These are phyloP conservation scores for Phallusia fumigata DNA, from an alignment of 23 tunicate species.

Conservation along the genomic window DNA sequence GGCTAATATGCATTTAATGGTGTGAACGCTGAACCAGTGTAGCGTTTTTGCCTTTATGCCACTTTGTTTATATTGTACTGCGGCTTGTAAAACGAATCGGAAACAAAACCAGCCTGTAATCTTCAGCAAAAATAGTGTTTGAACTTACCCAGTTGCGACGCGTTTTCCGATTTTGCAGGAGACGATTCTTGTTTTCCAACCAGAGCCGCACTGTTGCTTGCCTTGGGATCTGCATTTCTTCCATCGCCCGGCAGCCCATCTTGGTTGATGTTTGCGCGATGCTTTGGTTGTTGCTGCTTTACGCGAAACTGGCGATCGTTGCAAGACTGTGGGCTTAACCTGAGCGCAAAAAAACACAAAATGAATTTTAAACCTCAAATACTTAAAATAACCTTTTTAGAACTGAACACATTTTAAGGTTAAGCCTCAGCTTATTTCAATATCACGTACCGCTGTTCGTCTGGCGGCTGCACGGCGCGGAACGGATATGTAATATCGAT, in stretches of 20 bases:
- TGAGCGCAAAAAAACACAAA: neutral
- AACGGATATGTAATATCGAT: slow-evolving; percentile 47
- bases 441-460: slow-evolving; percentile 16
- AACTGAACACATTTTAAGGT: too few relatives aligned
- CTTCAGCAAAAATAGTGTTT: neutral
- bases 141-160: slow-evolving; percentile 56
- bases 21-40: neutral
- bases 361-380: neutral
- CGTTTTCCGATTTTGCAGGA: slow-evolving; percentile 49
- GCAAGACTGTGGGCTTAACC: neutral
- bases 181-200: slow-evolving; percentile 61
- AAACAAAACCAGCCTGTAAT: too few relatives aligned
- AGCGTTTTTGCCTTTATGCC: neutral
- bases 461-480: slow-evolving; percentile 4
- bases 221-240: slow-evolving; percentile 55
- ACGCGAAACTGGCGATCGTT: neutral
- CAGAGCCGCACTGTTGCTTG: slow-evolving; percentile 69
- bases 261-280: neutral
- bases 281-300: neutral
- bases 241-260: slow-evolving; percentile 95
- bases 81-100: too few relatives aligned
- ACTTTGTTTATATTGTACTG: neutral
- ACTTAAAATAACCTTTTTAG: too few relatives aligned
- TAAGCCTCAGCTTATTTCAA: neutral
- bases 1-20: neutral